These are phyloP conservation scores for Meles meles DNA, from an alignment of 2,113 vertebrate genomes.

Conservation along the genomic window DNA sequence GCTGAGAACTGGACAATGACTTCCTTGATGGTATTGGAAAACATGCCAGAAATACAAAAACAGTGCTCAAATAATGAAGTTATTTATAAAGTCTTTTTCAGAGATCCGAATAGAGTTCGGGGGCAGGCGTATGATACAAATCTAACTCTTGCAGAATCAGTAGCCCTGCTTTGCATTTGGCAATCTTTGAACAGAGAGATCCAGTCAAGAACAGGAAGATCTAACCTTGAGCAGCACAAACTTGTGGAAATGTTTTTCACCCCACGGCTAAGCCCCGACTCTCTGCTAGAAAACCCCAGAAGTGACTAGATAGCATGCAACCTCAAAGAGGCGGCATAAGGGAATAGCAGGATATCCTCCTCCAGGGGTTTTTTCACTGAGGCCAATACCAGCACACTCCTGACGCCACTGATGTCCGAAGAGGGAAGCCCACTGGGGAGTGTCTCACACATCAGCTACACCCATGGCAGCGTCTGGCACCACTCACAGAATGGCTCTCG, in stretches of 20 bases:
- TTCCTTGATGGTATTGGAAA: background rate
- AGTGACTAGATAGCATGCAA: conserved; percentile 55
- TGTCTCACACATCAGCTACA: background rate
- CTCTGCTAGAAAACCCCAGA: conserved; percentile 65
- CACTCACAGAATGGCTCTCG: background rate
- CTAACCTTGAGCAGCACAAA: conserved; percentile 51
- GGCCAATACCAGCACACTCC: background rate
- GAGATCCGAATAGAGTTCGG: background rate
- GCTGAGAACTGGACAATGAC: background rate
- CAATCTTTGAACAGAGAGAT: background rate
- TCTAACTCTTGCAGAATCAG: background rate
- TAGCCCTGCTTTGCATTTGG: background rate
- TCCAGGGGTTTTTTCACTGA: background rate
- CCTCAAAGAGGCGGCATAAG: background rate
- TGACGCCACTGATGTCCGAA: background rate
- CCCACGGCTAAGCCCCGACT: conserved; percentile 22
- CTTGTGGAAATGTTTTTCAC: conserved; percentile 54
- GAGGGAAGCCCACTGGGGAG: background rate
- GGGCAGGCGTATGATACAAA: background rate
- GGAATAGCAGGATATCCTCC: background rate
- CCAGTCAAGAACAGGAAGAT: conserved; percentile 23
- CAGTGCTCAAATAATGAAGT: background rate
- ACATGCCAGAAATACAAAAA: background rate
- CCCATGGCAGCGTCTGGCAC: background rate
- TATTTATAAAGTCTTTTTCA: background rate